Percentiles rank a stretch among this genome's conserved stretches.
These are phyloP conservation scores for Gasteruption jaculator DNA, from an alignment of 2,888 invertebrate genomes.

Conservation along the genomic window DNA sequence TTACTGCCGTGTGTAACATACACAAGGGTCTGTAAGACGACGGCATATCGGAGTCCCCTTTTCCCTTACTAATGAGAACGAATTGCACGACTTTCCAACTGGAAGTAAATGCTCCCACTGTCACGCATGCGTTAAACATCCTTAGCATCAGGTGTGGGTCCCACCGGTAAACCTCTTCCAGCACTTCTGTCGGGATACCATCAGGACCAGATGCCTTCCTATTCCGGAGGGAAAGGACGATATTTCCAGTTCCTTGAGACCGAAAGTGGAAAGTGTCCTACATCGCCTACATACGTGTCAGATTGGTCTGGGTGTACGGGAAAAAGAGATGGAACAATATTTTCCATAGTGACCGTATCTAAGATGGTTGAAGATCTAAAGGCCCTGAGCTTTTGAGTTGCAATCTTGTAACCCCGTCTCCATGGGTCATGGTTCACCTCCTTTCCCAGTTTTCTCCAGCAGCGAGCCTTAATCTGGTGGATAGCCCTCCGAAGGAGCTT, in stretches of 20 bases:
- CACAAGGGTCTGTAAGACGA: constrained; percentile 30
- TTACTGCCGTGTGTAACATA: constrained; percentile 20
- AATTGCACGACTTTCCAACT: not conserved
- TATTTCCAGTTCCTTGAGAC: too few relatives aligned
- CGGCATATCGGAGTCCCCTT: constrained; percentile 5
- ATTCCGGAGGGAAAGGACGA: not conserved
- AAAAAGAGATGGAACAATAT: not conserved
- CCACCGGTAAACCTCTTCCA: not conserved
- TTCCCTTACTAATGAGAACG: constrained; percentile 3
- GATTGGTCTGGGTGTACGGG: not conserved
- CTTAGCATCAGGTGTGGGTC: not conserved
- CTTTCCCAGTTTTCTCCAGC: not conserved
- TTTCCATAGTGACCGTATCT: not conserved
- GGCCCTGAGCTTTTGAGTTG: not conserved
- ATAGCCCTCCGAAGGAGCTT: not conserved
- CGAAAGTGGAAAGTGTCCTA: too few relatives aligned
- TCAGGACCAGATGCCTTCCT: constrained; percentile 1
- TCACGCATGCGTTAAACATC: not conserved
- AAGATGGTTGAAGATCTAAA: not conserved
- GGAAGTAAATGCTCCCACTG: not conserved
- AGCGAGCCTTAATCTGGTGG: not conserved
- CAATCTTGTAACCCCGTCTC: not conserved
- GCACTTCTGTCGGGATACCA: not conserved
- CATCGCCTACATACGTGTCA: too few relatives aligned
- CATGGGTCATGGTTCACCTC: not conserved